Percentiles rank a stretch among this genome's conserved stretches.
Evolutionary conservation across 2,888 invertebrate species (phyloP).

Genomic region (Sinohyriopsis cumingii): DNA sequence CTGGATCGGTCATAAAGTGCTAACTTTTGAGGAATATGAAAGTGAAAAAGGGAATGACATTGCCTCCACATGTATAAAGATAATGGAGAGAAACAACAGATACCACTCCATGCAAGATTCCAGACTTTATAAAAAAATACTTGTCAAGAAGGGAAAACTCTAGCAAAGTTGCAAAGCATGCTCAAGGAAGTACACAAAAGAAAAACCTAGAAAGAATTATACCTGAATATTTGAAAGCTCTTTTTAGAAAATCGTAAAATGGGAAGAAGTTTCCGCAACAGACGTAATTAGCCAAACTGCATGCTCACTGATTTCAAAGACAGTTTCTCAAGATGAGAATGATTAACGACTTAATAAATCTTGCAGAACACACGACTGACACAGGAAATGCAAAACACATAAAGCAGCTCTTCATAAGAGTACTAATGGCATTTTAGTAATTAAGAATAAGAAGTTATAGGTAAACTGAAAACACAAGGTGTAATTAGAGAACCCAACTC

Average conservation of each 20-base stretch:
- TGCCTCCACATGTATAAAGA: neutral
- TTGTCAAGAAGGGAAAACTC: too few relatives aligned
- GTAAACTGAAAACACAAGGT: too few relatives aligned
- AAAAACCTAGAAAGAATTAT: neutral
- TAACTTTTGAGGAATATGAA: constrained; percentile 1
- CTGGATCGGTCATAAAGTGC: neutral
- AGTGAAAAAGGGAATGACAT: constrained; percentile 1
- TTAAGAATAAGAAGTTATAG: neutral
- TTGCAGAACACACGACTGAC: neutral
- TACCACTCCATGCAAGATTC: too few relatives aligned
- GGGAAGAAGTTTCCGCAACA: neutral
- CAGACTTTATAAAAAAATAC: too few relatives aligned
- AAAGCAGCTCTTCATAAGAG: neutral
- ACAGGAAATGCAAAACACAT: neutral
- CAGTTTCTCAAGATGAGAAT: neutral
- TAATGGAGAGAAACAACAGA: neutral
- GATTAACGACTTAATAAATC: neutral
- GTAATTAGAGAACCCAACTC: too few relatives aligned
- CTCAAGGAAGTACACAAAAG: too few relatives aligned
- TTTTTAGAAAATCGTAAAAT: neutral
- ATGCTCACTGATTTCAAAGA: neutral
- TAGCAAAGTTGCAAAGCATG: too few relatives aligned
- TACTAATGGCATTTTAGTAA: neutral
- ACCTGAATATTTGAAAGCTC: too few relatives aligned
- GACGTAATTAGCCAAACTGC: neutral